Conservation (phyloP, 2,888 invertebrate genomes). For the Parnassius smintheus region DNA sequence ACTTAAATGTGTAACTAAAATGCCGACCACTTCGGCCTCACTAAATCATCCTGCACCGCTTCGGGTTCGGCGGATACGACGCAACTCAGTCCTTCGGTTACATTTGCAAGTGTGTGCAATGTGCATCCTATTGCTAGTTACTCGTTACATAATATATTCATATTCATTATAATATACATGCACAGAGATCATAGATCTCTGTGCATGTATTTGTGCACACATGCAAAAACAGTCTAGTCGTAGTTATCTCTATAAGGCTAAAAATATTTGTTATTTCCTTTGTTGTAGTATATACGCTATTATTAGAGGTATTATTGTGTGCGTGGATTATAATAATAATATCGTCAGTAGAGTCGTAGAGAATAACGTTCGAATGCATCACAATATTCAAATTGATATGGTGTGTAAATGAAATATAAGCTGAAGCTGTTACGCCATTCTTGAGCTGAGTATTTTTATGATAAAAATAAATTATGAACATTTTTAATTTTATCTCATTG, state of each 20-base stretch:
- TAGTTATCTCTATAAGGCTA: constrained; percentile 39
- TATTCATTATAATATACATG: too few relatives aligned
- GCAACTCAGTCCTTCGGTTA: constrained; percentile 52
- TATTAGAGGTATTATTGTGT: constrained; percentile 26
- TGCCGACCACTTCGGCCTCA: constrained; percentile 17
- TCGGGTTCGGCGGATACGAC: constrained; percentile 41
- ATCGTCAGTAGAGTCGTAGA: constrained; percentile 25
- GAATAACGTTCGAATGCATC: constrained; percentile 28
- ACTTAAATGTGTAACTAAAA: constrained; percentile 16
- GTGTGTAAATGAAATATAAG: constrained; percentile 3
- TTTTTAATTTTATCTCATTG: too few relatives aligned
- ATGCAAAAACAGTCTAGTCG: constrained; percentile 40
- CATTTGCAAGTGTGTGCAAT: constrained; percentile 46
- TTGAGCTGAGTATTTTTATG: too few relatives aligned
- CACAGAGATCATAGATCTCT: constrained; percentile 38
- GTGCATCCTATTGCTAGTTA: constrained; percentile 47
- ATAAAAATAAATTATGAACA: too few relatives aligned
- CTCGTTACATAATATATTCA: constrained; percentile 43
- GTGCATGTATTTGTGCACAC: constrained; percentile 37
- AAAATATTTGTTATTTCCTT: constrained; percentile 62
- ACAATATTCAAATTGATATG: constrained; percentile 11
- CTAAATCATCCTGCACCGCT: constrained; percentile 30
- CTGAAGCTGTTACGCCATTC: too few relatives aligned
- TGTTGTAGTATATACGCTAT: constrained; percentile 37
- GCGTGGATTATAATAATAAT: constrained; percentile 28